A percentile compares a stretch with the other conserved stretches of the same genome.
Conservation (phyloP, 2,888 invertebrate species). For the Tiliacea aurago region DNA sequence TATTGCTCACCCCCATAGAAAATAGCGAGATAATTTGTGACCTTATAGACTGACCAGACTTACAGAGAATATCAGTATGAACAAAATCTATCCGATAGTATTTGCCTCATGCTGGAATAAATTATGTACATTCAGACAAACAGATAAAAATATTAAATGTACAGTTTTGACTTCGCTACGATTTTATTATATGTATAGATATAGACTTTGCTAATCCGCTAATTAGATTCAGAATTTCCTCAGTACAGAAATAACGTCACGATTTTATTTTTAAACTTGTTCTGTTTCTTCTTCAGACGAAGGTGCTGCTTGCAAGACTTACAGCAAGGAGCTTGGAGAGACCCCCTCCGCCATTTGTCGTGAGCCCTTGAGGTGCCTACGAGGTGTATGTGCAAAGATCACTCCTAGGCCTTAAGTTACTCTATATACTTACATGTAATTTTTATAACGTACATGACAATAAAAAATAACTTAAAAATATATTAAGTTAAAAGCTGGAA, state of each 20-base stretch:
- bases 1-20: no score
- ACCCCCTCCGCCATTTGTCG: slow-evolving; percentile 85
- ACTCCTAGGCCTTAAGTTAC: slow-evolving; percentile 70
- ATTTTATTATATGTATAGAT: no score
- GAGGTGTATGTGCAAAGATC: slow-evolving; percentile 78
- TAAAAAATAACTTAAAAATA: neutral
- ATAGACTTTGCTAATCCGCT: slow-evolving; percentile 13
- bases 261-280: neutral
- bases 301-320: slow-evolving; percentile 80
- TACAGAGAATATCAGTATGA: no score
- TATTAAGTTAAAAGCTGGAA: slow-evolving; percentile 6
- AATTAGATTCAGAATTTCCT: slow-evolving; percentile 17
- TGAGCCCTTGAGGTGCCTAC: slow-evolving; percentile 79
- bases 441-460: neutral
- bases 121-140: no score
- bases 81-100: no score
- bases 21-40: no score
- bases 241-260: slow-evolving; percentile 3
- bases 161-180: no score
- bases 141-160: no score
- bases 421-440: slow-evolving; percentile 6
- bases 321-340: slow-evolving; percentile 86
- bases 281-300: slow-evolving; percentile 72
- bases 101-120: no score
- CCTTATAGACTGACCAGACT: no score